Evolutionary conservation across 2,888 invertebrate species (phyloP), one percentile per base, ranked within the genome.

Genomic region (Drosophila meridionalis): DNA sequence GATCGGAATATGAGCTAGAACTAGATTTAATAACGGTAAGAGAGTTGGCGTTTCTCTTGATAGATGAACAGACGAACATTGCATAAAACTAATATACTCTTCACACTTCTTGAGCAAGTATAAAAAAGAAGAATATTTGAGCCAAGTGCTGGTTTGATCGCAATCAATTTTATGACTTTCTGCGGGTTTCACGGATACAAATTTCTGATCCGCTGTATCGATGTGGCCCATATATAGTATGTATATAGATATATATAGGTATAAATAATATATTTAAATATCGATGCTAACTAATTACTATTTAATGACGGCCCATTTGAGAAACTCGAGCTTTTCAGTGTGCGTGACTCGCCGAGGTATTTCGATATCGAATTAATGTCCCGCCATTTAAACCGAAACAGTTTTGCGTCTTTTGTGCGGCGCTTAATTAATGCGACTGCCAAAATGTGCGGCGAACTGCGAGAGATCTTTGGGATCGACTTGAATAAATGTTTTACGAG

Each of bases 401-500:
- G 71, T 80, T 69, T 80, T 69, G 57, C 68, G 52, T 67, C 50
- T 77, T 69, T 69, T 74, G 67, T 72, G 30, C 48, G 48, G 14
- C 59, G 55, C 53, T 64, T 82, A 87, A 87, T 88, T 73, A 88
- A 88, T 83, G 70, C 65, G 64, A 76, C 77, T 43, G 77, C 68
- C 77, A 73, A 73, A 66, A 55, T 38, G 43, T 69, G 34, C 53
- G 26, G 36, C 70, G 72, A 72, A 48, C 77, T 48, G 65, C 34
- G 34, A 42, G 69, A 70, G 75, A 88, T 88, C 76, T 80, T 73
- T 66, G 83, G 52, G 50, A 76, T 84, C 67, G 76, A 34, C 42
- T 66, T 63, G 73, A 81, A 80, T 81, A 78, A 88, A 86, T 86
- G 83, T 81, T 86, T 86, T 79, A 86, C 79, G 86, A 81, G 52